Conservation (phyloP, 2,888 invertebrate genomes). For the Deroplatys truncata region DNA sequence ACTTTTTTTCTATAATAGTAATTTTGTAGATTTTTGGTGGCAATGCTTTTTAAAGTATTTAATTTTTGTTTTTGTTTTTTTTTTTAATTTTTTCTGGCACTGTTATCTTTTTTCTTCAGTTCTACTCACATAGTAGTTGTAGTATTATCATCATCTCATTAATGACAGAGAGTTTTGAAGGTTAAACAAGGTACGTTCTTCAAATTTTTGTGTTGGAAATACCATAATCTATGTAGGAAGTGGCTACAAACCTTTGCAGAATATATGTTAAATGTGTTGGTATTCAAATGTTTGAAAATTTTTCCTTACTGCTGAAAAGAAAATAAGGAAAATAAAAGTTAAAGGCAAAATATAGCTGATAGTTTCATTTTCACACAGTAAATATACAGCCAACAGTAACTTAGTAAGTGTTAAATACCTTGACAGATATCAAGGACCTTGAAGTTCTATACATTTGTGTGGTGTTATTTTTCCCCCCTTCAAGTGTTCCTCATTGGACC, state of each 20-base stretch:
- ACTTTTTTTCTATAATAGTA: slow-evolving; percentile 34
- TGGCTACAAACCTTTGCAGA: background rate
- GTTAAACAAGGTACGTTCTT: slow-evolving; percentile 6
- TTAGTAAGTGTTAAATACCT: background rate
- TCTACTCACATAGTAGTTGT: slow-evolving; percentile 8
- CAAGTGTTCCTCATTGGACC: slow-evolving; percentile 11
- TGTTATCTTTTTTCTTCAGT: slow-evolving; percentile 7
- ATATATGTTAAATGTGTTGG: slow-evolving; percentile 52
- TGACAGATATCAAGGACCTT: background rate
- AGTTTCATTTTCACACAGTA: background rate
- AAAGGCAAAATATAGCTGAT: background rate
- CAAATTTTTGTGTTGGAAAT: background rate
- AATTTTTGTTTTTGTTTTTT: slow-evolving; percentile 41
- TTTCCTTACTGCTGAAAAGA: slow-evolving; percentile 31
- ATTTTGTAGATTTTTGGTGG: slow-evolving; percentile 27
- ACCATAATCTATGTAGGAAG: slow-evolving; percentile 20
- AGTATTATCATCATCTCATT: slow-evolving; percentile 11
- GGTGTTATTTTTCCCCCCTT: background rate
- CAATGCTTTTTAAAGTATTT: slow-evolving; percentile 24
- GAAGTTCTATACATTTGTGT: background rate
- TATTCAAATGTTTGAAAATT: slow-evolving; percentile 58
- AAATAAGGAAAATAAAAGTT: slow-evolving; percentile 16
- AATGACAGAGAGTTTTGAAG: background rate
- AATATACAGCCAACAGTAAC: background rate
- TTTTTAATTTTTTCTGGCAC: slow-evolving; percentile 41